Base-by-base conservation (phyloP, 2,113 vertebrate species). In the Agelaius phoeniceus region DNA sequence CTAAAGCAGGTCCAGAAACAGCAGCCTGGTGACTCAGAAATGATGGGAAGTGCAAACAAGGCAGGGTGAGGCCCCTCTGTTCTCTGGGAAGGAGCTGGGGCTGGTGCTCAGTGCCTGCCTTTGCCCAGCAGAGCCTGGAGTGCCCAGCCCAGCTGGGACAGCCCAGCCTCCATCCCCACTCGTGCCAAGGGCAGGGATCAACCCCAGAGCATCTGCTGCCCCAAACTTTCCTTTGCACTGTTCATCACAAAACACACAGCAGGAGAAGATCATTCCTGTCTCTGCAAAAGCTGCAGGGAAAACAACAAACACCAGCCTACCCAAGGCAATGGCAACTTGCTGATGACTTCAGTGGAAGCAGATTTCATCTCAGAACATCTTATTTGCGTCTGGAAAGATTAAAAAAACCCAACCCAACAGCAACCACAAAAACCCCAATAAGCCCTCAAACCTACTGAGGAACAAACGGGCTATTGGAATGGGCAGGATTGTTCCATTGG, bases 41-140 rank as follows among this genome's bases (percentile, higher is more conserved):
- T 95, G 89, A 95, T 94, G 88, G 81, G 95, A 78, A 95, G 65
- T 46, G 28, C 83, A 78, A 84, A 57, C 57, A 90, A 87, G 57
- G 58, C 77, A 86, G 92, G 74, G 67, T 43, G 81, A 94, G 37
- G 20, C 26, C 81, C 96, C 93, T 95, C 96, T 95, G 95, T 75
- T 96, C 77, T 67, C 80, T 62, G 62, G n/a, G 51, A 91, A 79
- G 69, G 67, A 59, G 62, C 79, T 24, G 58, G 54, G 26, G 37
- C 63, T 8, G 71, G 63, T 5, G 33, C 87, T 82, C 52, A 9
- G 37, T 22, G 4, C 63, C 78, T 75, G 91, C 46, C 59, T 57
- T 74, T 43, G 73, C 84, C 72, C 89, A 94, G 79, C 69, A 75
- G 84, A 94, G 68, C 51, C 11, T 15, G 24, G 51, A 84, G n/a